Base-by-base conservation (phyloP, 2,888 invertebrate species). In the Liopterus haemorrhoidalis region DNA sequence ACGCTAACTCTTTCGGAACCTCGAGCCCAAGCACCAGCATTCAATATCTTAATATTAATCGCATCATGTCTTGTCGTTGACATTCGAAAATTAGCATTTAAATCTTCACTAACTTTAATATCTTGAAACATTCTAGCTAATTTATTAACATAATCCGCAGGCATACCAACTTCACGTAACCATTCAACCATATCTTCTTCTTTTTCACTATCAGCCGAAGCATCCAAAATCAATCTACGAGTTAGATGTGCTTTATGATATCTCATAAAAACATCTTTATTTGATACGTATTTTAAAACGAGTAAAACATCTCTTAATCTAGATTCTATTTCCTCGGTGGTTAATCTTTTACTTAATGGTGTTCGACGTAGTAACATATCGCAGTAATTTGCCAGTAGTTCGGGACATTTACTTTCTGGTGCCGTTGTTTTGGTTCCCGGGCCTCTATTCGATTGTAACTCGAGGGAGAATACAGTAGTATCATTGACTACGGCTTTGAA, bases 141-240 rank as follows among this genome's bases (percentile, higher is more conserved):
- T 70, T 97, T 96, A 73, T 96, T 97, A 12, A 99, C 95, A 72
- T 93, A 96, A 70, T 99, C 99, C 0, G 97, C 96, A 2, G 99
- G 99, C 97, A 99, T 99, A 20, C 99, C 99, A 11, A 95, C 93
- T 70, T 97, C 96, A 55, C 95, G 75, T 36, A 90, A 77, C 93
- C 95, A 94, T 65, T 95, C 95, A 0, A 99, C 96, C 90, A 99
- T 97, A 63, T 93, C 94, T 69, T 99, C 97, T 69, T 99, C 99
- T 63, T 97, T 96, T 67, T 99, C 99, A 54, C 93, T 94, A 70
- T 99, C 99, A 1, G 96, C 95, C 62, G 95, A 95, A 12, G 95
- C 93, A 66, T 99, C 97, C 55, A 99, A 76, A 65, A 99, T 97
- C 53, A 99, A 79, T 50, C 93, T 79, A 59, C 99, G 75, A 5